Base-by-base conservation (phyloP, 2,888 invertebrate genomes). In the Caenorhabditis drosophilae region DNA sequence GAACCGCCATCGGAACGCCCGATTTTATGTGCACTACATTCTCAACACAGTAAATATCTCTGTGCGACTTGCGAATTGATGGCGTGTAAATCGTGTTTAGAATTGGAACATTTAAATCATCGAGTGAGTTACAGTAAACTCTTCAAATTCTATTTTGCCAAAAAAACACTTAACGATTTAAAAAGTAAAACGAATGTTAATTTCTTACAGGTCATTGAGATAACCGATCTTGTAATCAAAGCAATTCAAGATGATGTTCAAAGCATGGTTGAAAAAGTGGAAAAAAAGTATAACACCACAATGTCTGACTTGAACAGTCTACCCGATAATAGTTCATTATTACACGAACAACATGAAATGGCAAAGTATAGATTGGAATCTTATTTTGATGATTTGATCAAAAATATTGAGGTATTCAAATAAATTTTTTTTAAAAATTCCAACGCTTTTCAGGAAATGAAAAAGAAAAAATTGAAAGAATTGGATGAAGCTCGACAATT, bases 401-500 rank as follows among this genome's bases (percentile, higher is more conserved):
- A 41, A 22, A 35, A 53, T 0, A 1, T 56, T 18, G 34, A 67
- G 35, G n/a, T n/a, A n/a, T n/a, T n/a, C n/a, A n/a, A n/a, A n/a
- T n/a, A n/a, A n/a, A n/a, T n/a, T n/a, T n/a, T n/a, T n/a, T n/a
- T n/a, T n/a, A n/a, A n/a, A n/a, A n/a, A n/a, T n/a, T n/a, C n/a
- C n/a, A n/a, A n/a, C n/a, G n/a, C n/a, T n/a, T n/a, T n/a, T n/a
- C n/a, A n/a, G n/a, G 63, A 67, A 20, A 31, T 27, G n/a, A 54
- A 42, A 18, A 38, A 48, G 16, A 60, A 54, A 22, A 38, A 68
- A 45, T 22, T 71, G 7, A 22, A 41, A 18, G 77, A 76, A 26
- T 47, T 79, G 46, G 77, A 78, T 42, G 70, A 76, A 20, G 70
- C 72, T 1, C 61, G 76, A 25, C 58, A 69, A n/a, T 61, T 67